Base-by-base conservation (phyloP, 1,140 invertebrate species). In the Pristionchus pacificus region DNA sequence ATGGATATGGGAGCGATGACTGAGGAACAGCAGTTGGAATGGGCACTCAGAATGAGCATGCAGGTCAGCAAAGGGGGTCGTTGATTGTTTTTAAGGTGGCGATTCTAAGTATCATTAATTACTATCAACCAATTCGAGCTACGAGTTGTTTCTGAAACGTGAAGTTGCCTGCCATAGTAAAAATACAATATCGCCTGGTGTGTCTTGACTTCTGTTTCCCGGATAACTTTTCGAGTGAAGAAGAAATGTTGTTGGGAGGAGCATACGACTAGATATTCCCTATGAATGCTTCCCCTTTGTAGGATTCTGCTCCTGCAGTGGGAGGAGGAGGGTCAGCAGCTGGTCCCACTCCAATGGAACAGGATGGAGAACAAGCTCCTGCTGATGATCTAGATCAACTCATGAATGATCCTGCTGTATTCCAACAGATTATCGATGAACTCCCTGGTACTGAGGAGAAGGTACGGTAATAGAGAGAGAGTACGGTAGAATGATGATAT, bases 11-110 rank as follows among this genome's bases (percentile, higher is more conserved):
- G 55, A 2, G 70, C 63, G 24, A 79, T 80, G 79, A 80, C 79
- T 1, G 79, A 80, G 60, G 79, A 80, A 38, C 67, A 80, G 61
- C 79, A 80, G 55, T 65, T 80, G 19, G 78, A 81, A 66, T 79
- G 78, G 78, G 79, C 79, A 10, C 74, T 80, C 19, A 69, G 78
- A 1, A 80, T 81, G 74, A 79, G 77, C 14, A 76, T 80, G 66
- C 70, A 75, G 29, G 72, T 49, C 79, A 19, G 59, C 65, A 32
- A 78, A 65, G 27, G 0, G 15, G 15, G 15, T 14, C 14, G 14
- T 25, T 28, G 25, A 62, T 62, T 62, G 15, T 15, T 62, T 0
- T 0, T 32, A 30, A 65, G 38, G n/a, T n/a, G n/a, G 33, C 33
- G n/a, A 27, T 65, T 19, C 63, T 61, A 13, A 13, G 60, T 61